Evolutionary conservation across 2,797 vertebrate species (phyloP).

Genomic region (Tragelaphus oryx): DNA sequence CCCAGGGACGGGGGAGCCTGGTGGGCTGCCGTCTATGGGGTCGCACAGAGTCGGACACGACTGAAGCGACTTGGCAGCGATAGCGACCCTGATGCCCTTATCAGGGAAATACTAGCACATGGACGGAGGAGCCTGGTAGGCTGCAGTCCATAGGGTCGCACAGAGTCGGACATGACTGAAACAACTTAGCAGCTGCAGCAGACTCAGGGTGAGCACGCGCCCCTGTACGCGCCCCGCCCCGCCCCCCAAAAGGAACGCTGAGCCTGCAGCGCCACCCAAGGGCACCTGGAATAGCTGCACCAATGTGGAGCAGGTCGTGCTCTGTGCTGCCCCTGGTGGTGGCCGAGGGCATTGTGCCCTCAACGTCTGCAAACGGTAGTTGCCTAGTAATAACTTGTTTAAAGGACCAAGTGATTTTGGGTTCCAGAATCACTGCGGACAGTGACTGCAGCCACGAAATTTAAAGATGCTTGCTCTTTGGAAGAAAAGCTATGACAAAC

Average conservation of each 20-base stretch:
- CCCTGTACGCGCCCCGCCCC: too few relatives aligned
- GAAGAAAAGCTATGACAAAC: not conserved
- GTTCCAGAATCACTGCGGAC: not conserved
- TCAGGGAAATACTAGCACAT: not conserved
- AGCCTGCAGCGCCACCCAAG: slow-evolving; percentile 1
- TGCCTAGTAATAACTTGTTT: not conserved
- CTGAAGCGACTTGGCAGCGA: too few relatives aligned
- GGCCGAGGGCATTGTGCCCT: not conserved
- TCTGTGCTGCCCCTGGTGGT: slow-evolving; percentile 34
- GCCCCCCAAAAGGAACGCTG: not conserved
- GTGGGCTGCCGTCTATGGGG: too few relatives aligned
- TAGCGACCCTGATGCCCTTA: not conserved
- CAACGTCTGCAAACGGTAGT: not conserved
- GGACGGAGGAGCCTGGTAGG: too few relatives aligned
- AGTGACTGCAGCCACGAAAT: not conserved
- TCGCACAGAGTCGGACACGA: too few relatives aligned
- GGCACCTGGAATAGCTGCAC: not conserved
- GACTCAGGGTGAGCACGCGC: too few relatives aligned
- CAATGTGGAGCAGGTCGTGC: not conserved
- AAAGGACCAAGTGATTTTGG: not conserved
- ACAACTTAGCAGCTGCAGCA: too few relatives aligned
- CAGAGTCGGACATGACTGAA: too few relatives aligned
- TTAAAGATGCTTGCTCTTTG: not conserved
- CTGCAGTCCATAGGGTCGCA: too few relatives aligned
- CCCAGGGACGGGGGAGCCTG: too few relatives aligned